phyloP scores from a whole-genome alignment of 2,888 invertebrate species.

The Drosophila multiciliata region DNA sequence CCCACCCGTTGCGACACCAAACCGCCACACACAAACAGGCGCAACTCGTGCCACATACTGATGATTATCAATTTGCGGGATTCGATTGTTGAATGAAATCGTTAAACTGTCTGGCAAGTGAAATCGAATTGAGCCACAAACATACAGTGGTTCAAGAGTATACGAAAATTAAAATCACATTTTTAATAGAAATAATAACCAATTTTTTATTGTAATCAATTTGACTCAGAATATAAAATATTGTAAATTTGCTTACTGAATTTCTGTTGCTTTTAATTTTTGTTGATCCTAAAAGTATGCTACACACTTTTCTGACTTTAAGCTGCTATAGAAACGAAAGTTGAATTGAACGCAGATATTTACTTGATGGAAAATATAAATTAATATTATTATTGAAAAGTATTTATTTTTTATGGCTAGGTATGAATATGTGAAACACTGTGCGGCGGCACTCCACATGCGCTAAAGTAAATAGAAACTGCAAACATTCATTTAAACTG shows the following conservation, averaged over 20 bases:
- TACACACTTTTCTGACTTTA: not conserved
- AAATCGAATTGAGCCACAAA: conserved; percentile 4
- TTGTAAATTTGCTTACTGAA: not conserved
- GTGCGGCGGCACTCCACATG: conserved; percentile 24
- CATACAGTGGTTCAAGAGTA: conserved; percentile 8
- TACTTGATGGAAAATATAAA: not conserved
- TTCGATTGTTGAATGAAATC: conserved; percentile 57
- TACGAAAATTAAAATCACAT: not conserved
- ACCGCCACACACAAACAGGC: not conserved
- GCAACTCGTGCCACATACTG: conserved; percentile 26
- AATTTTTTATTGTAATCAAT: not conserved
- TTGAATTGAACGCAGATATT: not conserved
- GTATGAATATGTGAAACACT: conserved; percentile 9
- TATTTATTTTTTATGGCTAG: not conserved
- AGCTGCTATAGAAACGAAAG: not conserved
- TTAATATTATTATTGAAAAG: not conserved
- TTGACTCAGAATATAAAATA: not conserved
- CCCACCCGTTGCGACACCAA: conserved; percentile 4
- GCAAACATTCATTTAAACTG: conserved; percentile 62
- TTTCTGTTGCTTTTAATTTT: too few species aligned
- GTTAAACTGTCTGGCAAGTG: conserved; percentile 38
- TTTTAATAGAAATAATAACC: not conserved
- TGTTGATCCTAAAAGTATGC: conserved; percentile 13
- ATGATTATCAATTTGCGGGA: conserved; percentile 71
- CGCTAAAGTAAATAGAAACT: conserved; percentile 45